Base-by-base conservation (phyloP, 2,888 invertebrate species). In the Mechanitis mazaeus region DNA sequence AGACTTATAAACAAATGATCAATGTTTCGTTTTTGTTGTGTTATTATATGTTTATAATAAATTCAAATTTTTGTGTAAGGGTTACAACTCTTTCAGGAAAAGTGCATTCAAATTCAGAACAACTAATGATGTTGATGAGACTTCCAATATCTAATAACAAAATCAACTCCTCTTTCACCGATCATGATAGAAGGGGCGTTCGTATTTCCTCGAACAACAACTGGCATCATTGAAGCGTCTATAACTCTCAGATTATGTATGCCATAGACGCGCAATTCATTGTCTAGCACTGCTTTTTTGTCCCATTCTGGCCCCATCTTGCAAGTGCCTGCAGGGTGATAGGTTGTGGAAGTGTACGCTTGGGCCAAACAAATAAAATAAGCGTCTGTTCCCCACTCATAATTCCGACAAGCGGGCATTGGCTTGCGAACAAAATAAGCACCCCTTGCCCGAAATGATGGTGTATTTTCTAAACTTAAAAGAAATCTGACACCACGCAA, bases 211-310 rank as follows among this genome's bases (percentile, higher is more conserved):
- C 95, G 94, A 0, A 94, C 87, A 38, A 96, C 92, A 0, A 82
- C 85, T 0, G 96, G 96, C 95, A 96, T 96, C 47, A 96, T 93
- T 4, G 95, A 95, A 0, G 94, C 93, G 76, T 96, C 96, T 1
- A 93, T 92, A 0, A 96, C 95, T 58, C 95, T 87, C 0, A 94
- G 75, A 3, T 90, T 81, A 5, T 69, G 58, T 0, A 85, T 60
- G 1, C 95, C 95, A 60, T 93, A 91, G 0, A 96, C 93, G 56
- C 87, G 89, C 3, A 96, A 77, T 61, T 92, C 82, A 0, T 93
- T 91, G 77, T 94, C 93, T 0, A 95, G 94, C 0, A 95, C 95
- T 0, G 95, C 83, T 3, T 70, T 80, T 0, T 76, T 72, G 70
- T 94, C 94, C 63, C 77, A 74, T 54, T 78, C 76, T 0, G 93